A percentile compares a stretch with the other conserved stretches of the same genome.
Conservation (phyloP, 2,113 vertebrate species). For the Piprites chloris region DNA sequence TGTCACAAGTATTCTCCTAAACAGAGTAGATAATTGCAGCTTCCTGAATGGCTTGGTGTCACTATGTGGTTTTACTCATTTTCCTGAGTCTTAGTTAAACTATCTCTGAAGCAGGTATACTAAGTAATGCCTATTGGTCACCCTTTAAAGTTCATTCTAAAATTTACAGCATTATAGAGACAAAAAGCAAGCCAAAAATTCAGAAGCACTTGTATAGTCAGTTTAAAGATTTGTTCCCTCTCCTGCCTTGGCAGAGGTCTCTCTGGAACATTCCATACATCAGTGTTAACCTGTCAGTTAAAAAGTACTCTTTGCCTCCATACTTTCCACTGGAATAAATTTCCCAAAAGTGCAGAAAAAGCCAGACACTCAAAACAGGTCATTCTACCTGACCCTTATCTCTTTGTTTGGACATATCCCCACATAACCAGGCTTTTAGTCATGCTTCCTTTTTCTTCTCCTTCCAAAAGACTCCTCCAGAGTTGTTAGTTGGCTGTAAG, state of each 20-base stretch:
- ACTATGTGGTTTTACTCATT: not conserved
- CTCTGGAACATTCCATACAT: not conserved
- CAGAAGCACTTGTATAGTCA: not conserved
- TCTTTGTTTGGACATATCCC: not conserved
- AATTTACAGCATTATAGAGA: constrained; percentile 7
- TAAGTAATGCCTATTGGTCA: not conserved
- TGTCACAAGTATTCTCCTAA: constrained; percentile 30
- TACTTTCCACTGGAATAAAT: not conserved
- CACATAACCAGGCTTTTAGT: not conserved
- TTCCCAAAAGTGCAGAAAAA: not conserved
- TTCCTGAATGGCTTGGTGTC: constrained; percentile 18
- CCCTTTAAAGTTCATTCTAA: constrained; percentile 17
- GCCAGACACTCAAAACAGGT: not conserved
- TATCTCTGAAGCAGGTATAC: not conserved
- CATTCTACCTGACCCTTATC: not conserved
- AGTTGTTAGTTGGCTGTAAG: not conserved
- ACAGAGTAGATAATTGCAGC: constrained; percentile 26
- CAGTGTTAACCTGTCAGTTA: not conserved
- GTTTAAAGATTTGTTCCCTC: not conserved
- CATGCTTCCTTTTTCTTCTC: not conserved
- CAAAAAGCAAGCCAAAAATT: not conserved
- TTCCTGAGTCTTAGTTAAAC: not conserved
- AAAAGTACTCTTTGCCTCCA: not conserved
- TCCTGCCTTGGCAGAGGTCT: not conserved
- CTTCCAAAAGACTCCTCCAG: not conserved